Evolutionary conservation across 2,797 vertebrate species (phyloP).

Genomic region (Brotula barbata): DNA sequence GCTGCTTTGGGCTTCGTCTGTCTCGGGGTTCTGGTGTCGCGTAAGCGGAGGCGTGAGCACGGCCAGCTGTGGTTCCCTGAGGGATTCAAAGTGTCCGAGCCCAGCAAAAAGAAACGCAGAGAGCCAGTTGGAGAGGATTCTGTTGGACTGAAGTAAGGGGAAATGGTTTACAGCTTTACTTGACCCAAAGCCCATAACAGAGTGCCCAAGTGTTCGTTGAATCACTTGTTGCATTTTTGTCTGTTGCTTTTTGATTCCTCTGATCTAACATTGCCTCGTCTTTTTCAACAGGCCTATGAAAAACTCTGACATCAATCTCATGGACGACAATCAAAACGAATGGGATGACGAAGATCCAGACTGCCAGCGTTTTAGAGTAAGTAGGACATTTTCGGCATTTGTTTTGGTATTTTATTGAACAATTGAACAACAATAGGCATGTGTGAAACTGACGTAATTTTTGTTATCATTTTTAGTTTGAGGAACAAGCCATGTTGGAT

Average conservation of each 20-base stretch:
- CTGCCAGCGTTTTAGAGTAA: constrained; percentile 92
- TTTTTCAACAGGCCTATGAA: constrained; percentile 83
- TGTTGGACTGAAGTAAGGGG: constrained; percentile 92
- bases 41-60: constrained; percentile 92
- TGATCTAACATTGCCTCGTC: constrained; percentile 16
- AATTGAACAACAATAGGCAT: neutral
- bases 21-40: constrained; percentile 91
- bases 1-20: constrained; percentile 83
- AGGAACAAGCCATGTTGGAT: constrained; percentile 92
- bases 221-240: too few relatives aligned
- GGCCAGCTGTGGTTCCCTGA: constrained; percentile 99
- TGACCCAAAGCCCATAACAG: too few relatives aligned
- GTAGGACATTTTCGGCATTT: constrained; percentile 11
- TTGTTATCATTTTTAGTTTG: constrained; percentile 80
- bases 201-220: too few relatives aligned
- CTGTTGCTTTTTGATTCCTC: neutral
- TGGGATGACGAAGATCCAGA: constrained; percentile 94
- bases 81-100: constrained; percentile 90
- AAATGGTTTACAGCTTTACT: neutral
- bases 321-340: constrained; percentile 98
- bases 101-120: constrained; percentile 94
- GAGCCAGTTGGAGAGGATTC: constrained; percentile 95
- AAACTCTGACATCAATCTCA: constrained; percentile 90
- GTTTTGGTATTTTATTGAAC: neutral
- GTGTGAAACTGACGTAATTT: constrained; percentile 7